These are phyloP conservation scores for Tiliacea aurago DNA, from an alignment of 2,888 invertebrate species.

Conservation along the genomic window DNA sequence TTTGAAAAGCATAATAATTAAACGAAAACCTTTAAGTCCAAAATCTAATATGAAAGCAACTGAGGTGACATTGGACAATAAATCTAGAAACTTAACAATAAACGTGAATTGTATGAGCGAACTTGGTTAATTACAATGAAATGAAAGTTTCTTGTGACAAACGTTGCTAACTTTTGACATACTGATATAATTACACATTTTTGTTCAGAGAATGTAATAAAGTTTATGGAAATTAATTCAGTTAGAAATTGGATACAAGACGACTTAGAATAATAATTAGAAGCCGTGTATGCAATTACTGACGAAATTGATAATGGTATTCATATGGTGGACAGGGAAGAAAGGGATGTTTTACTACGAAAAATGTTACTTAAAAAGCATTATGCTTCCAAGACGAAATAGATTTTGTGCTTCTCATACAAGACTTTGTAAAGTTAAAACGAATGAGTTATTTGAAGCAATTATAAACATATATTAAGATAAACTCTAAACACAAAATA, in stretches of 20 bases:
- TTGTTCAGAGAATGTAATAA: conserved; percentile 18
- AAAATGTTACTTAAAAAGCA: neutral
- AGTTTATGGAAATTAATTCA: neutral
- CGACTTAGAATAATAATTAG: neutral
- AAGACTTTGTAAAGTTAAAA: neutral
- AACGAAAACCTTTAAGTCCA: neutral
- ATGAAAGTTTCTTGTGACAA: conserved; percentile 52
- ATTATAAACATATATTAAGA: neutral
- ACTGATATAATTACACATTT: conserved; percentile 63
- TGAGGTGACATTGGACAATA: conserved; percentile 36
- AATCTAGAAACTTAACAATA: conserved; percentile 52
- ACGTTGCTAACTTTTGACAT: conserved; percentile 60
- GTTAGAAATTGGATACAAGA: neutral
- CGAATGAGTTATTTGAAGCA: neutral
- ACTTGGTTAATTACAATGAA: conserved; percentile 64
- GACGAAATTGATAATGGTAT: neutral
- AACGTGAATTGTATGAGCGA: conserved; percentile 49
- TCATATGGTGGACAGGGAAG: neutral
- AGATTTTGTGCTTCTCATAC: neutral
- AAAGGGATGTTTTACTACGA: neutral
- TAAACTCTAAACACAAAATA: neutral
- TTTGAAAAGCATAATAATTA: neutral
- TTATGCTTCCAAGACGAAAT: neutral
- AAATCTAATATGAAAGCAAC: conserved; percentile 34
- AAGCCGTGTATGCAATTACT: neutral